Conservation (phyloP, 2,888 invertebrate genomes). For the Ectemnius lituratus region DNA sequence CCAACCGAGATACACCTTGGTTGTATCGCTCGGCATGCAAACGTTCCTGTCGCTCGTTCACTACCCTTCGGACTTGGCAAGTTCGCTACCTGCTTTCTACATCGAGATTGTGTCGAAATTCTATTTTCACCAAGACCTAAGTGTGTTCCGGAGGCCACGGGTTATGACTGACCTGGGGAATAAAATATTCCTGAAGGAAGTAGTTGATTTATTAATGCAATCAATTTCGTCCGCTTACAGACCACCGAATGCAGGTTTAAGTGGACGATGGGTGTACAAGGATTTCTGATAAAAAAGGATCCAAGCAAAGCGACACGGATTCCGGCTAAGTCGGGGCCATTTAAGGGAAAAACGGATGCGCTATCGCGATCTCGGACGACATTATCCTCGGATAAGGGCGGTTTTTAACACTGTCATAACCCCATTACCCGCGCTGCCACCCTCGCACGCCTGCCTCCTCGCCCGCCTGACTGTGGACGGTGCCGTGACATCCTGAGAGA, state of each 20-base stretch:
- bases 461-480: constrained; percentile 28
- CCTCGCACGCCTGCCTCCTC: constrained; percentile 18
- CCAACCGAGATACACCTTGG: constrained; percentile 58
- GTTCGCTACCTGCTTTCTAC: neutral
- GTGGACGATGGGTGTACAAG: neutral
- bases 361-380: constrained; percentile 59
- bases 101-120: too few species aligned
- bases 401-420: constrained; percentile 63
- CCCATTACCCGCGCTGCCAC: constrained; percentile 59
- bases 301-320: constrained; percentile 24
- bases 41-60: constrained; percentile 37
- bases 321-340: constrained; percentile 50
- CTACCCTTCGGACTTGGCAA: constrained; percentile 6
- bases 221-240: too few species aligned
- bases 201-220: too few species aligned
- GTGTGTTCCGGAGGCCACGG: too few species aligned
- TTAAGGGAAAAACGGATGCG: constrained; percentile 49
- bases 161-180: too few species aligned
- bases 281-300: constrained; percentile 25
- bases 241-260: too few species aligned
- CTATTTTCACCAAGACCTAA: too few species aligned
- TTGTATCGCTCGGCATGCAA: constrained; percentile 65
- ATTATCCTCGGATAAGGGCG: constrained; percentile 61
- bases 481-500: constrained; percentile 29
- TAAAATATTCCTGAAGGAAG: too few species aligned